phyloP scores from a whole-genome alignment of 2,113 vertebrate genomes.

The Todiramphus chloris region DNA sequence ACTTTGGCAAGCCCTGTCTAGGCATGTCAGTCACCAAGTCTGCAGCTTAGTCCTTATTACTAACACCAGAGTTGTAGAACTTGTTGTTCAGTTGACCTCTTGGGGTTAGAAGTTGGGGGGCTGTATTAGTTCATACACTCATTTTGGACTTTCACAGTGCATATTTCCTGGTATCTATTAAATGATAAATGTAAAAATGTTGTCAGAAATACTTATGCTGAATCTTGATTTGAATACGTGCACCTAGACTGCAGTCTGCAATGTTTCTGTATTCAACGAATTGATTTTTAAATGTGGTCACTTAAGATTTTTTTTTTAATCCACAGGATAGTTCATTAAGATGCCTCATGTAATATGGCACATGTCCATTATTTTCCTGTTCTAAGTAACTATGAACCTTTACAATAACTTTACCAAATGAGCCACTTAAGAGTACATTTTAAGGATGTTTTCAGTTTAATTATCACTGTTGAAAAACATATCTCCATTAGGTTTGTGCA shows the following conservation, averaged over 20 bases:
- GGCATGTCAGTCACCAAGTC: background rate
- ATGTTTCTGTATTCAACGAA: background rate
- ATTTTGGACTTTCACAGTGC: background rate
- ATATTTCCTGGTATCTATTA: accelerated
- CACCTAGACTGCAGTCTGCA: background rate
- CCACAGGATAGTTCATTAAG: background rate
- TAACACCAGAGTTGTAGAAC: background rate
- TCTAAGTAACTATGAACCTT: background rate
- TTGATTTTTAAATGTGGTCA: background rate
- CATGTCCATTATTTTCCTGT: background rate
- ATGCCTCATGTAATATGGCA: background rate
- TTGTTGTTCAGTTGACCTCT: accelerated
- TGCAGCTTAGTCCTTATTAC: background rate
- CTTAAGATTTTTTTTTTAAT: background rate
- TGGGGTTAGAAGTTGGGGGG: background rate
- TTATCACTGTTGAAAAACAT: background rate
- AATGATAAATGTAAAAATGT: background rate
- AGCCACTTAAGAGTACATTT: background rate
- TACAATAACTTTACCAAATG: background rate
- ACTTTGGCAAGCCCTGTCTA: background rate
- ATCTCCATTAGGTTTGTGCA: background rate
- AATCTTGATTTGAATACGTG: background rate
- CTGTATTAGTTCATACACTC: background rate
- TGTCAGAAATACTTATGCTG: background rate
- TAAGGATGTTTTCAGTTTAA: slow-evolving; percentile 40